Evolutionary conservation across 1,140 invertebrate species (phyloP).

Genomic region (Dinoponera quadriceps): DNA sequence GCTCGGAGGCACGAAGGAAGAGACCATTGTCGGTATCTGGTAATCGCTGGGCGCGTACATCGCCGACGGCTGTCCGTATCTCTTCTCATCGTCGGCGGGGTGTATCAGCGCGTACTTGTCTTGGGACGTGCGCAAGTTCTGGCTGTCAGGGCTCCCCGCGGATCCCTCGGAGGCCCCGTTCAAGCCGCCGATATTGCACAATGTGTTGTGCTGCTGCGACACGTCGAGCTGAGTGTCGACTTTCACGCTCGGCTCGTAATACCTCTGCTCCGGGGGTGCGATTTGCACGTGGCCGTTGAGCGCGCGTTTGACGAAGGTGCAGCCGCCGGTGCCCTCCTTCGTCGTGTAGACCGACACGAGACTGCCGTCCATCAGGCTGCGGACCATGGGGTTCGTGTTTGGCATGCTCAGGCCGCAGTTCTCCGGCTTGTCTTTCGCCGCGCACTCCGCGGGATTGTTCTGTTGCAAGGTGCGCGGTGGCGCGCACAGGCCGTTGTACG

Average conservation of each 20-base stretch:
- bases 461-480: neutral
- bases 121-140: neutral
- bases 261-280: neutral
- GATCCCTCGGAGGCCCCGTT: neutral
- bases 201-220: neutral
- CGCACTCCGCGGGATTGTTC: neutral
- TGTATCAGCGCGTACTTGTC: slow-evolving; percentile 25
- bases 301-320: slow-evolving; percentile 12
- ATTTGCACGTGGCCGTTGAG: neutral
- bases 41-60: slow-evolving; percentile 64
- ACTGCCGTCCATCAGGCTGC: neutral
- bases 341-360: slow-evolving; percentile 38
- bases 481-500: neutral
- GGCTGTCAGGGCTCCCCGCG: neutral
- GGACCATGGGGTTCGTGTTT: neutral
- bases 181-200: neutral
- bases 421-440: slow-evolving; percentile 6
- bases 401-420: neutral
- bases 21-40: slow-evolving; percentile 74
- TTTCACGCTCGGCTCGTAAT: slow-evolving; percentile 9
- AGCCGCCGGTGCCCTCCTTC: slow-evolving; percentile 12
- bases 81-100: neutral
- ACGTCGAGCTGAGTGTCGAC: neutral
- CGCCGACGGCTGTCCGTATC: neutral
- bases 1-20: slow-evolving; percentile 53